These are phyloP conservation scores for Scylla paramamosain DNA, from an alignment of 1,140 invertebrate genomes.

Conservation along the genomic window DNA sequence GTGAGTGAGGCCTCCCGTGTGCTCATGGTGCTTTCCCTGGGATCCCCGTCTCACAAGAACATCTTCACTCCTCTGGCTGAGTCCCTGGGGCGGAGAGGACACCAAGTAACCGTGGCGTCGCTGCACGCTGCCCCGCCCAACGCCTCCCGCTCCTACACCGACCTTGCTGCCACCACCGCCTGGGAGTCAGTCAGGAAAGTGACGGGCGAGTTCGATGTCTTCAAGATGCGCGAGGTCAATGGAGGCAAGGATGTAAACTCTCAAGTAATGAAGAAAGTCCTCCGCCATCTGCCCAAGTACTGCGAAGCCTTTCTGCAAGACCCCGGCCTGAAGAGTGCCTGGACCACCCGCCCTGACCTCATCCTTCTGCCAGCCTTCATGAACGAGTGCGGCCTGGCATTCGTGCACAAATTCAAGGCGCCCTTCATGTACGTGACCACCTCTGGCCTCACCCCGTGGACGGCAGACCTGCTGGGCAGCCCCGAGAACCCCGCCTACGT, in stretches of 20 bases:
- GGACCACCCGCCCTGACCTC: slow-evolving; percentile 78
- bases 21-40: slow-evolving; percentile 75
- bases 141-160: slow-evolving; percentile 76
- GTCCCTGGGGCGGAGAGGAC: slow-evolving; percentile 83
- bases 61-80: slow-evolving; percentile 81
- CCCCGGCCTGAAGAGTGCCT: slow-evolving; percentile 71
- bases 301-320: slow-evolving; percentile 76
- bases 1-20: slow-evolving; percentile 66
- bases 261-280: slow-evolving; percentile 74
- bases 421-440: slow-evolving; percentile 82
- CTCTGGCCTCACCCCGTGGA: slow-evolving; percentile 77
- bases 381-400: slow-evolving; percentile 78
- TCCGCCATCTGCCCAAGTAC: slow-evolving; percentile 74
- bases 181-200: slow-evolving; percentile 61
- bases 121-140: slow-evolving; percentile 78
- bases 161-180: slow-evolving; percentile 74
- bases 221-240: slow-evolving; percentile 68
- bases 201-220: slow-evolving; percentile 76
- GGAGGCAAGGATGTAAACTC: slow-evolving; percentile 73
- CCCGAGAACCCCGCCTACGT: slow-evolving; percentile 77
- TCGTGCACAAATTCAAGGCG: slow-evolving; percentile 82
- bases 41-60: slow-evolving; percentile 82
- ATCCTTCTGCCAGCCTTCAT: slow-evolving; percentile 78
- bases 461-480: slow-evolving; percentile 77
- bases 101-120: slow-evolving; percentile 84